A percentile compares a stretch with the other conserved stretches of the same genome.
These are phyloP conservation scores for Hyperoplus lanceolatus DNA, from an alignment of 2,797 vertebrate genomes.

Conservation along the genomic window DNA sequence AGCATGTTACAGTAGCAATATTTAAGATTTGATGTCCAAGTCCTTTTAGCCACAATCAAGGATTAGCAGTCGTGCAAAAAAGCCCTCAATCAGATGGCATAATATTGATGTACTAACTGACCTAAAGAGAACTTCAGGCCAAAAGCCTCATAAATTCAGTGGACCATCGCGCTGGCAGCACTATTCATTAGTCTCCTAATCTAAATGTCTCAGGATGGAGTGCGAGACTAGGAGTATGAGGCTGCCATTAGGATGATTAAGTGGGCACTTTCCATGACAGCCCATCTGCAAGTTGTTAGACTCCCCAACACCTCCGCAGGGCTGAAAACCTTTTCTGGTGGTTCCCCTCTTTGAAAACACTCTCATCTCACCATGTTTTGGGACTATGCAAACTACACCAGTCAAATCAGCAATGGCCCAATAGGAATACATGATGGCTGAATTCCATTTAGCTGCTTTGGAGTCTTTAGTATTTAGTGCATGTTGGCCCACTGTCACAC, in stretches of 20 bases:
- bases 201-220: constrained; percentile 50
- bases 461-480: constrained; percentile 11
- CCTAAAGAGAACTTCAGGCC: constrained; percentile 34
- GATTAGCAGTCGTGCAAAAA: constrained; percentile 10
- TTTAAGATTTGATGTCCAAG: background rate
- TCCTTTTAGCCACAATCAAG: constrained; percentile 8
- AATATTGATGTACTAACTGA: constrained; percentile 50
- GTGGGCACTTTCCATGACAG: constrained; percentile 15
- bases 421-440: constrained; percentile 2
- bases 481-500: background rate
- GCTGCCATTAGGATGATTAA: constrained; percentile 40
- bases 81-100: constrained; percentile 29
- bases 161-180: constrained; percentile 34
- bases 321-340: constrained; percentile 11
- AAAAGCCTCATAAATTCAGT: constrained; percentile 27
- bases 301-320: background rate
- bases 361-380: no score
- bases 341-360: background rate
- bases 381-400: background rate
- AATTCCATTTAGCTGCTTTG: background rate
- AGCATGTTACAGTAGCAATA: background rate
- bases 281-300: constrained; percentile 13
- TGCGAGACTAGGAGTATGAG: constrained; percentile 5
- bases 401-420: background rate
- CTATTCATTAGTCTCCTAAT: constrained; percentile 53